Base-by-base conservation (phyloP, 1,140 invertebrate species). In the Dendrolimus punctatus region DNA sequence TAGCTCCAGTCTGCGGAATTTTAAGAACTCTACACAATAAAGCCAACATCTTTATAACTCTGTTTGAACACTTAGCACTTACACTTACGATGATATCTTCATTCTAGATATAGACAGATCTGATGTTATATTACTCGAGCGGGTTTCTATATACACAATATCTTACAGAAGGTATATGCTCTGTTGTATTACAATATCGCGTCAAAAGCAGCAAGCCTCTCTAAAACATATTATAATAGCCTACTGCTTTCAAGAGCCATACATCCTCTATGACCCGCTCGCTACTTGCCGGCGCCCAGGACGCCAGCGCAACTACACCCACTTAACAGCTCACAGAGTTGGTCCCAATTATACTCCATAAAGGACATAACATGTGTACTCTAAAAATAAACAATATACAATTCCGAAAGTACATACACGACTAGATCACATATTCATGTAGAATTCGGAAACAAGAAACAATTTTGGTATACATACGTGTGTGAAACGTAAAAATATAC, bases 321-420 rank as follows among this genome's bases (percentile, higher is more conserved):
- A 66, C 61, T 57, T 62, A 67, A 70, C 58, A 71, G 71, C 76
- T 74, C 71, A 70, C 72, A 75, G 74, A 76, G 76, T 86, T 86
- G 83, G 83, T 84, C 83, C 83, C 83, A 72, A 69, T 71, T 73
- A 80, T 72, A 80, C 77, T 75, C 74, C 69, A 72, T 72, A 39
- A 71, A 70, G 23, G 23, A 78, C 68, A 68, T 73, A 63, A 75
- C 64, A 75, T 68, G 74, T 70, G 74, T 77, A 78, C 62, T 67
- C 73, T 84, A 84, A 74, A 80, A 83, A 81, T 85, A 76, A 79
- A 81, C 68, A 85, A 78, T 80, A 76, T 81, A 86, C 71, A 79
- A 82, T 83, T 86, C 83, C 83, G 83, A 86, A 86, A 86, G 80
- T 80, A 84, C 83, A 84, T 84, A 86, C 79, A 84, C 70, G 83